Percentiles rank a stretch among this genome's conserved stretches.
Evolutionary conservation across 1,140 invertebrate genomes (phyloP).

Genomic region (Linepithema humile): DNA sequence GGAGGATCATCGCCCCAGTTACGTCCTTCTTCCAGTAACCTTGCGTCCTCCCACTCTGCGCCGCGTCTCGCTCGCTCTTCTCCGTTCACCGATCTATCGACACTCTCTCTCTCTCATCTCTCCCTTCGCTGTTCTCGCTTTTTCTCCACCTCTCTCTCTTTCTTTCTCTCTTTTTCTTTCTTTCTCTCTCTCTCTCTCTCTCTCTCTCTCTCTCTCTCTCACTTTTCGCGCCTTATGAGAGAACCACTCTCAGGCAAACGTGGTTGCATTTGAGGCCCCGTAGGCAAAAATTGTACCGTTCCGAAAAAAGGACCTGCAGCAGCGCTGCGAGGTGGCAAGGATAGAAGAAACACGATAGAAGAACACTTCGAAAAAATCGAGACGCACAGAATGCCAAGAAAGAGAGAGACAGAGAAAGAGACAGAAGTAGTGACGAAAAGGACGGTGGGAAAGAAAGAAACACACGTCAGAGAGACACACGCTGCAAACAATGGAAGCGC

Average conservation of each 20-base stretch:
- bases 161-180: conserved; percentile 19
- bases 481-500: conserved; percentile 84
- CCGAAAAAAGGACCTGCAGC: conserved; percentile 54
- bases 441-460: conserved; percentile 75
- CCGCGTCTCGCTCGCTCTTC: conserved; percentile 47
- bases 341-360: conserved; percentile 63
- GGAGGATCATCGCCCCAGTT: conserved; percentile 79
- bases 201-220: conserved; percentile 11
- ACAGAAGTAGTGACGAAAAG: conserved; percentile 52
- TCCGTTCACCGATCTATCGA: conserved; percentile 44
- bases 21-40: conserved; percentile 79
- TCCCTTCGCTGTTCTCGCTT: no score
- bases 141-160: neutral
- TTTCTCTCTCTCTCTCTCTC: conserved; percentile 43
- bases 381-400: neutral
- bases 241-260: neutral
- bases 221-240: conserved; percentile 39
- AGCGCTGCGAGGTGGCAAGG: conserved; percentile 51
- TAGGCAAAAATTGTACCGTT: conserved; percentile 76
- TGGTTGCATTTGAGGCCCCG: conserved; percentile 56
- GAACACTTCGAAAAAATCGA: conserved; percentile 65
- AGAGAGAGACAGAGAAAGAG: conserved; percentile 11
- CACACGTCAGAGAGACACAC: conserved; percentile 73
- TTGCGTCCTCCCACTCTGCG: conserved; percentile 69
- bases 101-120: neutral